phyloP scores from a whole-genome alignment of 2,888 invertebrate genomes.

The Drosophila meridionalis region DNA sequence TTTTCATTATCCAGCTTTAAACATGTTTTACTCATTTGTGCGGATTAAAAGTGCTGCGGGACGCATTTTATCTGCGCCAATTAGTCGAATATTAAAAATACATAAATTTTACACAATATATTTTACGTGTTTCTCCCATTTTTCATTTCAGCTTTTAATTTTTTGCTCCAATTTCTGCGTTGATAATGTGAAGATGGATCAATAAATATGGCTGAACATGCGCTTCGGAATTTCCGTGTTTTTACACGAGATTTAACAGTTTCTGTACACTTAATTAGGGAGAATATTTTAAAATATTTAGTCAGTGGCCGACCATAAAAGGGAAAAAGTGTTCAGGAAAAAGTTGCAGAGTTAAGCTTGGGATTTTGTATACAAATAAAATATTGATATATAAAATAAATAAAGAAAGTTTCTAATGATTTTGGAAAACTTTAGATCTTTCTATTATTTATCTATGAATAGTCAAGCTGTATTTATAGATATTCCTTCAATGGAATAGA shows the following conservation, averaged over 20 bases:
- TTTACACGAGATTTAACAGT: background rate
- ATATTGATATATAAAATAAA: background rate
- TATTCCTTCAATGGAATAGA: too few species aligned
- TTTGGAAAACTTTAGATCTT: too few species aligned
- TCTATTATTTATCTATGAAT: too few species aligned
- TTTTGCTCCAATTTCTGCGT: background rate
- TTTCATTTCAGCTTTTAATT: constrained; percentile 26
- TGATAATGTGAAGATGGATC: background rate
- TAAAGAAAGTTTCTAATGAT: background rate
- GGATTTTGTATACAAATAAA: too few species aligned
- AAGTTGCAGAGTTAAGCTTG: background rate
- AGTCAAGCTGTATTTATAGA: too few species aligned
- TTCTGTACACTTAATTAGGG: constrained; percentile 14
- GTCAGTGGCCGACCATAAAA: background rate
- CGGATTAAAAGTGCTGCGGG: constrained; percentile 41
- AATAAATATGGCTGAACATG: constrained; percentile 2
- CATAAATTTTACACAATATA: constrained; percentile 56
- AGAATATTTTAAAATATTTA: constrained; percentile 3
- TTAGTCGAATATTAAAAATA: constrained; percentile 76
- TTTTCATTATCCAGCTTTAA: constrained; percentile 70
- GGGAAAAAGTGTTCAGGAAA: background rate
- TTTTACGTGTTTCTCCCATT: constrained; percentile 37
- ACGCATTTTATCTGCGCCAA: constrained; percentile 67
- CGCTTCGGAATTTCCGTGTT: background rate
- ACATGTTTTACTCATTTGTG: constrained; percentile 59